Percentiles rank a stretch among this genome's conserved stretches.
phyloP scores from a whole-genome alignment of 2,113 vertebrate genomes.

The Microtus pennsylvanicus region DNA sequence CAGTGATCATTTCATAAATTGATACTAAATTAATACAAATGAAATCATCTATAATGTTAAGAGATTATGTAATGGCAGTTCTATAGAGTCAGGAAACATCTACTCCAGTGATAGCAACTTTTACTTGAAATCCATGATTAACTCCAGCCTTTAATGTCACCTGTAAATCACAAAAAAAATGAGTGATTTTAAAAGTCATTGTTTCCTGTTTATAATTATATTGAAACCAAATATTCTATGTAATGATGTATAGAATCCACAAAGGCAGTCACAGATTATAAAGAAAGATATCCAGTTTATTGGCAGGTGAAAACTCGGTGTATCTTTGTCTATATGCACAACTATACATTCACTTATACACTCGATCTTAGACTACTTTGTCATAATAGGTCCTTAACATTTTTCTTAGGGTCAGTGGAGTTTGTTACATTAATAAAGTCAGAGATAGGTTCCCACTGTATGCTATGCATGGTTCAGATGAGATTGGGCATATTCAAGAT shows the following conservation, averaged over 20 bases:
- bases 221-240: background rate
- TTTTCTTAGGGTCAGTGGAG: background rate
- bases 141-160: background rate
- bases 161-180: background rate
- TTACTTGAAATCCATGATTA: slow-evolving; percentile 12
- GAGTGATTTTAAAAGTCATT: slow-evolving; percentile 10
- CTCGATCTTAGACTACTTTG: background rate
- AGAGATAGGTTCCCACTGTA: background rate
- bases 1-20: background rate
- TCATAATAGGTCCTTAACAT: background rate
- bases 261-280: background rate
- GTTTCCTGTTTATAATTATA: background rate
- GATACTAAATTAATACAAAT: slow-evolving; percentile 8
- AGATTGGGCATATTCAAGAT: background rate
- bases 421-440: background rate
- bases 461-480: slow-evolving; percentile 31
- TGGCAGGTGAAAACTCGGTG: background rate
- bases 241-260: background rate
- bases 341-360: background rate
- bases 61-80: background rate
- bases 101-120: background rate
- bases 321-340: background rate
- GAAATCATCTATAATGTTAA: background rate
- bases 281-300: background rate
- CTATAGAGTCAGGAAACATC: background rate